These are phyloP conservation scores for Blastobasis lacticolella DNA, from an alignment of 2,888 invertebrate species.

Conservation along the genomic window DNA sequence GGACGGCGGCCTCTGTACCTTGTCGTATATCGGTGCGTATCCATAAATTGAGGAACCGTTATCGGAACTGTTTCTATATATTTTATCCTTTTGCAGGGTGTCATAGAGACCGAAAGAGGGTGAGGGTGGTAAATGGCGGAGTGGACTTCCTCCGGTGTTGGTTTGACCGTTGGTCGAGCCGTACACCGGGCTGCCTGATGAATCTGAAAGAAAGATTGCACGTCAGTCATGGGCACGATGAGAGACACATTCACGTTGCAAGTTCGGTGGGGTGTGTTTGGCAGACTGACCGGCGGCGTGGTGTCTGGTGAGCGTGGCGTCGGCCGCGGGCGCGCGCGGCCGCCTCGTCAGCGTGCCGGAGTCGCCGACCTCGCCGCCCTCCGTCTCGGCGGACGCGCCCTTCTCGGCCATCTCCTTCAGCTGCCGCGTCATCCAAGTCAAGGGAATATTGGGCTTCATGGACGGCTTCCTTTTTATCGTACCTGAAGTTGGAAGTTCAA, in stretches of 20 bases:
- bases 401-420: conserved; percentile 91
- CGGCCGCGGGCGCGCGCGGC: conserved; percentile 46
- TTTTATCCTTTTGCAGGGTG: conserved; percentile 36
- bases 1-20: conserved; percentile 35
- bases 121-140: conserved; percentile 32
- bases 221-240: too few species aligned
- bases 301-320: conserved; percentile 58
- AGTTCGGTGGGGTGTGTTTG: neutral
- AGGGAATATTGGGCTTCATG: conserved; percentile 91
- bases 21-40: conserved; percentile 69
- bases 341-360: conserved; percentile 70
- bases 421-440: conserved; percentile 92
- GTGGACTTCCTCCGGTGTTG: conserved; percentile 32
- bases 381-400: conserved; percentile 39
- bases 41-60: conserved; percentile 52
- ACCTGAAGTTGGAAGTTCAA: conserved; percentile 46
- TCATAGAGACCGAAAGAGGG: conserved; percentile 53
- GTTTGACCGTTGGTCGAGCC: conserved; percentile 26
- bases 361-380: conserved; percentile 70
- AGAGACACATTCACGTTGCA: too few species aligned
- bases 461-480: conserved; percentile 95
- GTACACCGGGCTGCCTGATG: conserved; percentile 34
- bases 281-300: conserved; percentile 36
- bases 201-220: conserved; percentile 25
- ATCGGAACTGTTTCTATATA: conserved; percentile 41